Evolutionary conservation across 2,888 invertebrate genomes (phyloP), one percentile per base, ranked within the genome.

Genomic region (Portevinia maculata): DNA sequence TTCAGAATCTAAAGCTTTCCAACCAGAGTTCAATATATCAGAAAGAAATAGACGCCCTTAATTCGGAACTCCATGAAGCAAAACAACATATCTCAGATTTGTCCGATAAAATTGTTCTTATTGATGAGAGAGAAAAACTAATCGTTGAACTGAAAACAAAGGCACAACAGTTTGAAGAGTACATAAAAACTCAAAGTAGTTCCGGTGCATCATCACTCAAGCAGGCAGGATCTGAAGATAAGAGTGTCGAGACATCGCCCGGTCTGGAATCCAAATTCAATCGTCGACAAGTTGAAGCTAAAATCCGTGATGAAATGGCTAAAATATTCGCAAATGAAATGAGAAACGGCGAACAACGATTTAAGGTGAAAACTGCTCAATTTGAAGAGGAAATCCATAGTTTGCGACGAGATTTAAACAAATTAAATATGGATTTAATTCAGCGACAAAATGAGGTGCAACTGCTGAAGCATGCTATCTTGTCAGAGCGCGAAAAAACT

Each of bases 281-380:
- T 4, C 86, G 87, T 4, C 88, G 86, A 44, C 85, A 86, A 55
- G 85, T 88, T 1, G 90, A 90, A 81, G 86, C 88, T 34, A 93
- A 93, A 0, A 93, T 94, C 65, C 91, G 94, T 1, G 93, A 94
- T 81, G 94, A 94, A 87, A 93, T 94, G 91, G 93, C 94, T 0
- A 93, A 93, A 85, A 92, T 93, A 74, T 94, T 93, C 85, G 93
- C 93, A 0, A 86, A 92, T 24, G 93, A 94, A 89, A 91, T 94
- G 85, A 93, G 93, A 88, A 91, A 92, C 0, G 90, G 92, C 7
- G 93, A 93, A 88, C 65, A 91, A 90, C 91, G 91, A 87, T 87
- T 88, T 87, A 84, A 92, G 88, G 83, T 88, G 86, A 67, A 92
- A 89, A 64, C 91, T 85, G 85, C 92, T 85, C 91, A 84, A 87